A percentile compares a stretch with the other conserved stretches of the same genome.
Evolutionary conservation across 2,113 vertebrate species (phyloP).

Genomic region (Bos taurus): ARS-UCD2.0 NC_037329.1:66730001-66730500

Average conservation of each 20-base stretch:
- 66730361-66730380: not conserved
- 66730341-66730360: not conserved
- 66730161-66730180: not conserved
- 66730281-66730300: not conserved
- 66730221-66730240: not conserved
- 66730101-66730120: not conserved
- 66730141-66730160: not conserved
- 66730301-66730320: not conserved
- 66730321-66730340: not conserved
- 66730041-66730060: not conserved
- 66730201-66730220: not conserved
- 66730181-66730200: not conserved
- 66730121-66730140: not conserved
- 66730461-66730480: not conserved
- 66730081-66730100: not conserved
- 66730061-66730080: not conserved
- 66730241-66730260: not conserved
- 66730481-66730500: not conserved
- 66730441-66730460: not conserved
- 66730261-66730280: not conserved
- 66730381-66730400: not conserved
- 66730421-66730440: not conserved
- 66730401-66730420: not conserved
- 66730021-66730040: not conserved
- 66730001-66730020: not conserved